Evolutionary conservation across 2,113 vertebrate genomes (phyloP).

Genomic region (Colossoma macropomum): DNA sequence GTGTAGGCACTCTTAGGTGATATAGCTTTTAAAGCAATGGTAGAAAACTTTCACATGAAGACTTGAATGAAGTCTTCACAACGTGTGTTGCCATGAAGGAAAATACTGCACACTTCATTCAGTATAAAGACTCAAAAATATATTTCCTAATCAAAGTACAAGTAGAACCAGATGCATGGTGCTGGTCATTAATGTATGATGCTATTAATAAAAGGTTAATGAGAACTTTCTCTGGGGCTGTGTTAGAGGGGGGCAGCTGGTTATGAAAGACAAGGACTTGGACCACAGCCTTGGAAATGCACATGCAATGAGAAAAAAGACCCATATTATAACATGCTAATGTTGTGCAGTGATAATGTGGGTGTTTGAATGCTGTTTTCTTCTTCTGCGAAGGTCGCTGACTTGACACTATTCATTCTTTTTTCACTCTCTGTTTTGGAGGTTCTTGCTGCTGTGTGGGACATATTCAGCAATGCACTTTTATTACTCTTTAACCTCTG

Average conservation of each 20-base stretch:
- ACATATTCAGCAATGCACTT: not conserved
- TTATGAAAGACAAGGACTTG: not conserved
- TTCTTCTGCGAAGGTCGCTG: not conserved
- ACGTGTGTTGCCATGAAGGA: no score
- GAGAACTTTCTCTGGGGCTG: not conserved
- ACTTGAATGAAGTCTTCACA: no score
- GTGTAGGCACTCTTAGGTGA: no score
- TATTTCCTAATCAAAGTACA: not conserved
- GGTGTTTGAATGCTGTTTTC: not conserved
- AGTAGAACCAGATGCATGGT: not conserved
- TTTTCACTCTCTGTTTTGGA: not conserved
- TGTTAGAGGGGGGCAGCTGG: not conserved
- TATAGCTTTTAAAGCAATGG: no score
- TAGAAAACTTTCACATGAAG: no score
- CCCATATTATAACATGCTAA: not conserved
- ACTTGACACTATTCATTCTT: not conserved
- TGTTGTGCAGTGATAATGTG: not conserved
- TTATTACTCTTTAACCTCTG: not conserved
- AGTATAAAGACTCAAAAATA: no score
- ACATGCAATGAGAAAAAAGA: not conserved
- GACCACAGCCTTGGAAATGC: not conserved
- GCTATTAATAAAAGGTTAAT: no score
- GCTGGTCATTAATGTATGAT: not conserved
- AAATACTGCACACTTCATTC: no score
- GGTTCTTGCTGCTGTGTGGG: not conserved